These are phyloP conservation scores for Parus major DNA, from an alignment of 2,113 vertebrate species.

Conservation along the genomic window DNA sequence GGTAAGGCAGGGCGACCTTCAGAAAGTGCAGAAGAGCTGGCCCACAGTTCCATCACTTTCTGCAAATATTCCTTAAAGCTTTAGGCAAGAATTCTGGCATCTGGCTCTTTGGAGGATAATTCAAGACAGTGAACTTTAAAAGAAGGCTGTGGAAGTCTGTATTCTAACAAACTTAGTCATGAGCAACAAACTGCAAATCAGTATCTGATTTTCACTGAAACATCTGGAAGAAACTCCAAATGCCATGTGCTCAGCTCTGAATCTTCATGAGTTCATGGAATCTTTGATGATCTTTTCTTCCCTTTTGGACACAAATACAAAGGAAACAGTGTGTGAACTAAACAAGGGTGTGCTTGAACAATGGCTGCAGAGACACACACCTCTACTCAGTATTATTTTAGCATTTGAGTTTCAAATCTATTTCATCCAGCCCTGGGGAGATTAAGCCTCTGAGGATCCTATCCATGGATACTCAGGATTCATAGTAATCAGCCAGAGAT, in stretches of 20 bases:
- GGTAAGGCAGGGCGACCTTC: background rate
- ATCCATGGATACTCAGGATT: background rate
- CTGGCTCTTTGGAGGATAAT: background rate
- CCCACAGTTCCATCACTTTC: background rate
- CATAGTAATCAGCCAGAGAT: background rate
- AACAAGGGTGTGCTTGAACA: background rate
- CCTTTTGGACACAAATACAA: background rate
- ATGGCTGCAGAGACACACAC: background rate
- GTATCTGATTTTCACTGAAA: background rate
- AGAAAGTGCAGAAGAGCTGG: background rate
- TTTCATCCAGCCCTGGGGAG: background rate
- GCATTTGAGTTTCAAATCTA: background rate
- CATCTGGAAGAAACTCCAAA: background rate
- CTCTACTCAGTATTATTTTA: background rate
- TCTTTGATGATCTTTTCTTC: background rate
- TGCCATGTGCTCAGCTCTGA: background rate
- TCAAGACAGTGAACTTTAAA: background rate
- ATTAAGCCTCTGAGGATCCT: background rate
- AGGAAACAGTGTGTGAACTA: background rate
- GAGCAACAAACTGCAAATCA: background rate
- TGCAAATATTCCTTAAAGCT: background rate
- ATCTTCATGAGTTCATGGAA: background rate
- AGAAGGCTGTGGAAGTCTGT: background rate
- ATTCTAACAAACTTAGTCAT: background rate
- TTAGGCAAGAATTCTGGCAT: background rate